These are phyloP conservation scores for Heliconius himera DNA, from an alignment of 1,140 invertebrate genomes.

Conservation along the genomic window DNA sequence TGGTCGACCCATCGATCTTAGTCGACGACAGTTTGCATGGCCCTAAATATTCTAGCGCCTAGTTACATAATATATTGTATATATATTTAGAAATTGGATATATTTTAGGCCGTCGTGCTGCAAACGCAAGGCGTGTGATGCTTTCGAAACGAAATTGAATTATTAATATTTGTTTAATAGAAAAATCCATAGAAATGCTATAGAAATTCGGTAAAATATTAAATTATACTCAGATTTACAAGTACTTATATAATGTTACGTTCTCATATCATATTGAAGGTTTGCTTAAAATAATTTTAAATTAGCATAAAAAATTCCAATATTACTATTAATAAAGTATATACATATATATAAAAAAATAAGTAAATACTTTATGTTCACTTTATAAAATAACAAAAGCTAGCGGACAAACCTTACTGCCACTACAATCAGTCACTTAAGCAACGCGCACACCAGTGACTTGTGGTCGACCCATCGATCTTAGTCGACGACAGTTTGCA, in stretches of 20 bases:
- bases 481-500: conserved; percentile 59
- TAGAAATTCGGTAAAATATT: no score
- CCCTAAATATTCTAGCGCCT: conserved; percentile 37
- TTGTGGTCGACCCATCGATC: conserved; percentile 66
- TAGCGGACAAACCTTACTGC: conserved; percentile 24
- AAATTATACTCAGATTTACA: no score
- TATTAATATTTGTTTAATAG: no score
- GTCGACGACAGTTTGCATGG: conserved; percentile 57
- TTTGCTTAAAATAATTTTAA: no score
- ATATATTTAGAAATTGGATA: not conserved
- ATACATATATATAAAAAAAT: not conserved
- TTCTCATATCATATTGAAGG: no score
- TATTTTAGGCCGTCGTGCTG: no score
- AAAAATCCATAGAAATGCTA: no score
- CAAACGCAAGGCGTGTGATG: no score
- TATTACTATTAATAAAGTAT: not conserved
- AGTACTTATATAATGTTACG: no score
- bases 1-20: conserved; percentile 65
- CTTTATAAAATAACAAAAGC: not conserved
- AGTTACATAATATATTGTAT: conserved; percentile 10
- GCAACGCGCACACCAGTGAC: conserved; percentile 43
- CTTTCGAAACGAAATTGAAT: no score
- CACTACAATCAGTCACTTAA: conserved; percentile 66
- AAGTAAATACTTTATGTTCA: not conserved
- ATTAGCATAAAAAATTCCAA: no score